phyloP scores from a whole-genome alignment of 2,797 vertebrate species.

The Myotis pilosus region DNA sequence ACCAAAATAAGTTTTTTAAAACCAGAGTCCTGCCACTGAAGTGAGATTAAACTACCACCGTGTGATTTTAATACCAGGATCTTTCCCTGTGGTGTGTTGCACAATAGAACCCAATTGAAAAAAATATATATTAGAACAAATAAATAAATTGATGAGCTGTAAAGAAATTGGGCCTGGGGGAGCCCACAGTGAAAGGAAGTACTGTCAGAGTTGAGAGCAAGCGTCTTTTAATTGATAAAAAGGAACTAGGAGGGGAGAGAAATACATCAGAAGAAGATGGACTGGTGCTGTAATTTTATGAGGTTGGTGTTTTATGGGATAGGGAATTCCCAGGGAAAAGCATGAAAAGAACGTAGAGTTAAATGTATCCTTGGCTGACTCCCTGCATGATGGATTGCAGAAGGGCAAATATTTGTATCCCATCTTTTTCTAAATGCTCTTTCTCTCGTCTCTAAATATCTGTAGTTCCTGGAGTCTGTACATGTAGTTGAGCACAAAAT shows the following conservation, averaged over 20 bases:
- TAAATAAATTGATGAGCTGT: constrained; percentile 46
- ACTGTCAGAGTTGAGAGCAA: neutral
- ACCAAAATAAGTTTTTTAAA: constrained; percentile 70
- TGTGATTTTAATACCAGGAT: constrained; percentile 45
- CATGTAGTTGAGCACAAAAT: constrained; percentile 10
- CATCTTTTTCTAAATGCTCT: neutral
- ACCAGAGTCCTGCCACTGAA: neutral
- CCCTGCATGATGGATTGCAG: neutral
- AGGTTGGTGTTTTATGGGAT: constrained; percentile 54
- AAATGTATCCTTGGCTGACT: constrained; percentile 56
- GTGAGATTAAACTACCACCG: constrained; percentile 63
- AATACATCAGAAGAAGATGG: constrained; percentile 20
- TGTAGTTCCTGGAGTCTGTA: neutral
- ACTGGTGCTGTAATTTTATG: constrained; percentile 46
- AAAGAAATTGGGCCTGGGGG: neutral
- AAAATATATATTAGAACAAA: constrained; percentile 1
- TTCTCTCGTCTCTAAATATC: neutral
- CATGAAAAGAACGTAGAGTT: constrained; percentile 41
- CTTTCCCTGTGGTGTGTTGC: constrained; percentile 33
- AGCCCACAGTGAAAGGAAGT: neutral
- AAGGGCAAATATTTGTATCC: neutral
- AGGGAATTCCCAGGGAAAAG: constrained; percentile 54
- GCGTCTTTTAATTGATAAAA: constrained; percentile 62
- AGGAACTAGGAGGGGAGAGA: constrained; percentile 39
- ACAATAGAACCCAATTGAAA: constrained; percentile 55